These are phyloP conservation scores for Erynnis tages DNA, from an alignment of 2,888 invertebrate species.

Conservation along the genomic window DNA sequence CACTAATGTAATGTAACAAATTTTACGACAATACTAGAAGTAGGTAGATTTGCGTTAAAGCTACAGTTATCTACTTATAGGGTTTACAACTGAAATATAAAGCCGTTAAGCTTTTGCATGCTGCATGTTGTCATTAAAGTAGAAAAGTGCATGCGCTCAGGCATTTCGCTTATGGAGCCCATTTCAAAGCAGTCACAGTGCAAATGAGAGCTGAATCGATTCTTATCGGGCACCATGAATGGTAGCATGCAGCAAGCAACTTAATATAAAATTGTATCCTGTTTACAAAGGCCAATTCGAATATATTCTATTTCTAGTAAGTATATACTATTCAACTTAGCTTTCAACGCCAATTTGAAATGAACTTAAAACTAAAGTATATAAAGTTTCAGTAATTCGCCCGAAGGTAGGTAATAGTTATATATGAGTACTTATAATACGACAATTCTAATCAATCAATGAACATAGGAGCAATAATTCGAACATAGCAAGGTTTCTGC, in stretches of 20 bases:
- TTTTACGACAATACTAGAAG: conserved; percentile 26
- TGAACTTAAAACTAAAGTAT: conserved; percentile 48
- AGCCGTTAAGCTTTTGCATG: conserved; percentile 72
- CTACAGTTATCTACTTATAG: conserved; percentile 19
- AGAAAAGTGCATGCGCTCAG: conserved; percentile 60
- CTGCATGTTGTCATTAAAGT: conserved; percentile 68
- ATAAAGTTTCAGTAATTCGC: conserved; percentile 39
- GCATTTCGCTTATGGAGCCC: conserved; percentile 43
- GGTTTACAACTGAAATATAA: conserved; percentile 44
- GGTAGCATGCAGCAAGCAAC: conserved; percentile 79
- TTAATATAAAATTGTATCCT: conserved; percentile 30
- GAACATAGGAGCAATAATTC: conserved; percentile 54
- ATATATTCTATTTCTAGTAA: conserved; percentile 40
- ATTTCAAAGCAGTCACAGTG: conserved; percentile 53
- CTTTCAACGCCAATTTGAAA: conserved; percentile 23
- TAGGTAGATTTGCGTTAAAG: conserved; percentile 13
- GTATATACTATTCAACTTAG: conserved; percentile 22
- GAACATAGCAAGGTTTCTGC: conserved; percentile 50
- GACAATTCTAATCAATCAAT: conserved; percentile 37
- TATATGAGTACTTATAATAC: conserved; percentile 35
- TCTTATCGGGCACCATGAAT: conserved; percentile 46
- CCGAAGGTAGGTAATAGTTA: conserved; percentile 43
- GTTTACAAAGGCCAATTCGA: conserved; percentile 27
- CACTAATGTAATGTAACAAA: conserved; percentile 27
- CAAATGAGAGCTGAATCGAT: conserved; percentile 45